Conservation (phyloP, 2,888 invertebrate species). For the Emmelina monodactyla region DNA sequence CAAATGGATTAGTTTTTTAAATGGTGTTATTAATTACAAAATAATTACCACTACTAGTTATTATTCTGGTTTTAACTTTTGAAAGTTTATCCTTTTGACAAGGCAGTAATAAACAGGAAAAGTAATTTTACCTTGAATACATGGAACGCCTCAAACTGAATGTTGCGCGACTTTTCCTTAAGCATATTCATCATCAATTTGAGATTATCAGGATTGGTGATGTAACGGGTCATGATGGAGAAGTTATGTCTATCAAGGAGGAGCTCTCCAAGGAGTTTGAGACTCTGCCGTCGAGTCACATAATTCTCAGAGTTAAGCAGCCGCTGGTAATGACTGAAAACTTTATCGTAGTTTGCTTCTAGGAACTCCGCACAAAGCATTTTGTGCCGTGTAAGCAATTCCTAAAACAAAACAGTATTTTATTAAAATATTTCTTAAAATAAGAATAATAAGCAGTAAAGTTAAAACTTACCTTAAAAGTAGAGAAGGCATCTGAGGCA, state of each 20-base stretch:
- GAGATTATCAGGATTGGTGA: slow-evolving; percentile 99
- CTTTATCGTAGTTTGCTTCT: slow-evolving; percentile 98
- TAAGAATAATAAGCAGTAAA: slow-evolving; percentile 1
- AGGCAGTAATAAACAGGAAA: too few species aligned
- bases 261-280: slow-evolving; percentile 96
- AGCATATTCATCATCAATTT: slow-evolving; percentile 99
- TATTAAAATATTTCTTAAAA: background rate
- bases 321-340: slow-evolving; percentile 96
- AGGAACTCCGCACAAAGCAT: slow-evolving; percentile 97
- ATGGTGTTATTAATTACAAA: too few species aligned
- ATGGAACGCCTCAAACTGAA: slow-evolving; percentile 99
- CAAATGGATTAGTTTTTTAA: too few species aligned
- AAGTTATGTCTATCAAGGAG: slow-evolving; percentile 99
- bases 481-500: slow-evolving; percentile 99
- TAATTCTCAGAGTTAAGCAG: slow-evolving; percentile 99
- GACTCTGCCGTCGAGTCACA: slow-evolving; percentile 97
- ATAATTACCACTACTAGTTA: too few species aligned
- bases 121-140: slow-evolving; percentile 98
- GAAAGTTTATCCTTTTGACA: too few species aligned
- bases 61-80: too few species aligned
- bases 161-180: slow-evolving; percentile 98
- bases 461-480: slow-evolving; percentile 85
- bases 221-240: slow-evolving; percentile 97
- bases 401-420: slow-evolving; percentile 61
- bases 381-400: slow-evolving; percentile 93